Evolutionary conservation across 2,113 vertebrate species (phyloP).

Genomic region (Apaloderma vittatum): DNA sequence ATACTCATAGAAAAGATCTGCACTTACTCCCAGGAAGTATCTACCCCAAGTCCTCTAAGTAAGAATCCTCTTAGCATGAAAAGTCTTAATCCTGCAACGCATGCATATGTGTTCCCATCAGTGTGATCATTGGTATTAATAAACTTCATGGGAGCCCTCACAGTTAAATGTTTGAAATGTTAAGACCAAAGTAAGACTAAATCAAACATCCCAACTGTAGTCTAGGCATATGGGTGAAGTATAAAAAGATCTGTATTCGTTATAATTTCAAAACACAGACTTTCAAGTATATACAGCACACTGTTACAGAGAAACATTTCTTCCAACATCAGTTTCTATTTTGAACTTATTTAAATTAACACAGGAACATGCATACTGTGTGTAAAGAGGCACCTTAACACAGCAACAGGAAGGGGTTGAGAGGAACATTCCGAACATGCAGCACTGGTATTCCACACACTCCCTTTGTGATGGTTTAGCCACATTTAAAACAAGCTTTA

Average conservation of each 20-base stretch:
- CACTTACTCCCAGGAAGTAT: neutral
- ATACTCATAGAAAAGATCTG: neutral
- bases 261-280: neutral
- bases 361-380: accelerated
- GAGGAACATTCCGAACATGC: neutral
- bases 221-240: accelerated
- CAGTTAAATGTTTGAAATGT: neutral
- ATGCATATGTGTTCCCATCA: neutral
- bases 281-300: neutral
- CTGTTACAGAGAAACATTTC: neutral
- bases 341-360: neutral
- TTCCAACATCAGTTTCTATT: neutral
- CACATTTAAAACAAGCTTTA: neutral
- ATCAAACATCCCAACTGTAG: neutral
- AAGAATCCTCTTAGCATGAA: neutral
- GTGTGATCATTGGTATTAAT: neutral
- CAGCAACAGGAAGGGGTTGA: neutral
- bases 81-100: neutral
- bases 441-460: neutral
- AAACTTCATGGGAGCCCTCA: neutral
- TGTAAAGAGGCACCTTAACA: neutral
- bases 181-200: neutral
- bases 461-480: neutral
- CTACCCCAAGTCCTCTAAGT: neutral
- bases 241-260: neutral